Conservation (phyloP, 2,797 vertebrate genomes). For the Fundulus diaphanus region DNA sequence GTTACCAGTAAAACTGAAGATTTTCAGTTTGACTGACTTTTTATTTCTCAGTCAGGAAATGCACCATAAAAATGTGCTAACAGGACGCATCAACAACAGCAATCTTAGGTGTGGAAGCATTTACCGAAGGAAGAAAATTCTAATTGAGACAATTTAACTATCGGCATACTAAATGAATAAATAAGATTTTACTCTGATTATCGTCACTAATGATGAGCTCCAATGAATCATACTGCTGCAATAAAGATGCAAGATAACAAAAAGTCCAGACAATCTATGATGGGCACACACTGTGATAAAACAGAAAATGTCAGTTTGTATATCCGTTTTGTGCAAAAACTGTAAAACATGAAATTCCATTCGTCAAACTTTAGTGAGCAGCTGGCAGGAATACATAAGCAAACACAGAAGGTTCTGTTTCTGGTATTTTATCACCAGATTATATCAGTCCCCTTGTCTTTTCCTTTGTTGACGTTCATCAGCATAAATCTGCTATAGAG, state of each 20-base stretch:
- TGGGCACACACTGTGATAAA: neutral
- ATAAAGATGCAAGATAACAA: neutral
- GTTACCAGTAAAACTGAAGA: neutral
- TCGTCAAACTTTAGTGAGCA: conserved; percentile 5
- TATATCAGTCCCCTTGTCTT: conserved; percentile 58
- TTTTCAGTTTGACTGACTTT: no score
- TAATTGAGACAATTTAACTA: no score
- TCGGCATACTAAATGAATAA: neutral
- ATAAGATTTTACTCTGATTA: neutral
- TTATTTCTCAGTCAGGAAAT: no score
- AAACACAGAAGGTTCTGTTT: conserved; percentile 45
- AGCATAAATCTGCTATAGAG: conserved; percentile 76
- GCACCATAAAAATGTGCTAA: no score
- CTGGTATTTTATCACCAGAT: conserved; percentile 67
- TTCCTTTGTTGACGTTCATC: conserved; percentile 70
- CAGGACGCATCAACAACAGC: no score
- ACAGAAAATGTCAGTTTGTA: neutral
- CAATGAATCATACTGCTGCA: neutral
- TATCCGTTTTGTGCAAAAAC: neutral
- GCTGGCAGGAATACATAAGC: conserved; percentile 14
- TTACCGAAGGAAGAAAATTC: neutral
- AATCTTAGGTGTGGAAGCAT: neutral
- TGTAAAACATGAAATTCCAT: neutral
- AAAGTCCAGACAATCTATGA: neutral
- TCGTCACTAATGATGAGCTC: neutral